Base-by-base conservation (phyloP, 2,888 invertebrate species). In the Lasiommata megera region DNA sequence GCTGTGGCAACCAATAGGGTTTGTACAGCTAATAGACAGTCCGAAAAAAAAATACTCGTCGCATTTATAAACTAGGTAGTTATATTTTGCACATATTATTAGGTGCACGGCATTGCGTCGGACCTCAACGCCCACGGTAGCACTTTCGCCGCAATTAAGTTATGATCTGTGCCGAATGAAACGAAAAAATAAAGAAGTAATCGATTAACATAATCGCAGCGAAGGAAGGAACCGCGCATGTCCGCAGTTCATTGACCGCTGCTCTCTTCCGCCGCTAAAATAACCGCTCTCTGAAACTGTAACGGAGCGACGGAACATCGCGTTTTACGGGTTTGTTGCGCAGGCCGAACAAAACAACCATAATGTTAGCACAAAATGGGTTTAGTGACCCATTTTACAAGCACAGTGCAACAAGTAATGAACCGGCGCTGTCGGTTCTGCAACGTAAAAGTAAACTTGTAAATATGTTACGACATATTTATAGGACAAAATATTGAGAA, bases 201-300 rank as follows among this genome's bases (percentile, higher is more conserved):
- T 67, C 66, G 60, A 68, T 64, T 61, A 62, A 72, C 71, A 74
- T 70, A 70, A 67, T 60, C 37, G 57, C 46, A 38, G 38, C 67
- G 65, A 66, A 69, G 70, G 71, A 70, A 72, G 72, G 65, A 66
- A 67, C 64, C 61, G 67, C 70, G 71, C 65, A 67, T 69, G 71
- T 70, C 70, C 64, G 63, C 54, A 60, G 83, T 77, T 80, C 83
- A 66, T 63, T 71, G 79, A 79, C 83, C 84, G 75, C 56, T 64
- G 61, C 57, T 73, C 57, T 73, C 80, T 82, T 83, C 83, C 82
- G 81, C 67, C 68, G 69, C 74, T 74, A 70, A 83, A 83, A 82
- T 83, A 83, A 74, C 70, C 73, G 68, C n/a, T 40, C 28, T 51
- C 28, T 51, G 46, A 50, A 56, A 44, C 50, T 43, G 50, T 37